Percentiles rank a stretch among this genome's conserved stretches.
Evolutionary conservation across 1,140 invertebrate genomes (phyloP).

Genomic region (Drosophila kanapiae): DNA sequence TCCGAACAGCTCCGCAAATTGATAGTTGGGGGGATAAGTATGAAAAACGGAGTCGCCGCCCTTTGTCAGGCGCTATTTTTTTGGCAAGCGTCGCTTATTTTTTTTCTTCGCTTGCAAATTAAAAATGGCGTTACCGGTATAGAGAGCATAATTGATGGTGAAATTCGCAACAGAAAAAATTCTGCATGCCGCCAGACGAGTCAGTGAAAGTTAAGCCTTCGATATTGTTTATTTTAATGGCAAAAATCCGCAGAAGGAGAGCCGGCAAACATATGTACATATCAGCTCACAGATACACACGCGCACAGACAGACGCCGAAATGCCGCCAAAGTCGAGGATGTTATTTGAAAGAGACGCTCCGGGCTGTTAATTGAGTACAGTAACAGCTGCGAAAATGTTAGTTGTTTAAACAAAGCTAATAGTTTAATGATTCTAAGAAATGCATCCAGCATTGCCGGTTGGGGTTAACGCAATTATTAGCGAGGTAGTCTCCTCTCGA

Average conservation of each 20-base stretch:
- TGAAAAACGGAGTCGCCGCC: background rate
- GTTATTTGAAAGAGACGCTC: constrained; percentile 19
- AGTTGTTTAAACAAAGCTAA: background rate
- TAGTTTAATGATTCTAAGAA: background rate
- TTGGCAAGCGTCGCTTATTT: constrained; percentile 13
- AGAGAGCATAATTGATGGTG: constrained; percentile 48
- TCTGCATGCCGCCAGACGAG: no score
- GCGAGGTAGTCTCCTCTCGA: background rate
- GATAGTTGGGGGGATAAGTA: background rate
- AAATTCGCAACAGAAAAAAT: constrained; percentile 8
- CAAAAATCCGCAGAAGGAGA: no score
- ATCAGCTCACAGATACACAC: constrained; percentile 30
- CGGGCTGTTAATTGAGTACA: constrained; percentile 15
- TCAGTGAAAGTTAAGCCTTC: background rate
- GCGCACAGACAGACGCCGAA: constrained; percentile 20
- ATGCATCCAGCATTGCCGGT: background rate
- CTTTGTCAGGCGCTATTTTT: background rate
- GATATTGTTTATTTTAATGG: background rate
- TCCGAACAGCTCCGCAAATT: background rate
- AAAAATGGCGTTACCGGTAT: constrained; percentile 75
- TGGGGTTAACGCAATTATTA: constrained; percentile 5
- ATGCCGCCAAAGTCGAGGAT: constrained; percentile 50
- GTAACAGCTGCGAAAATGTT: constrained; percentile 17
- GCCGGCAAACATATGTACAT: constrained; percentile 19
- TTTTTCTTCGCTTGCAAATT: constrained; percentile 56